Base-by-base conservation (phyloP, 2,113 vertebrate species). In the Oostethus manadensis region DNA sequence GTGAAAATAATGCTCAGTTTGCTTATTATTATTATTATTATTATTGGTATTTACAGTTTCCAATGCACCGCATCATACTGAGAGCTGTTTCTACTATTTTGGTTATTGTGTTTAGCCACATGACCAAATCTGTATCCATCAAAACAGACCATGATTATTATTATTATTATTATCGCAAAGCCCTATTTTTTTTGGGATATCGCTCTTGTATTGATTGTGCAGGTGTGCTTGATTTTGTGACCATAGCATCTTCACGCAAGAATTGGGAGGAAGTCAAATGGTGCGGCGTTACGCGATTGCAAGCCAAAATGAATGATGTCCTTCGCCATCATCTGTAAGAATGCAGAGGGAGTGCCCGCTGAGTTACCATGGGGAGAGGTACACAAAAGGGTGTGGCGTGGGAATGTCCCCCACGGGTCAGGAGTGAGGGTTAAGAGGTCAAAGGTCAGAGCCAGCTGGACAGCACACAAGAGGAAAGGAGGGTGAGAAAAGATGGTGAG, bases 381-480 rank as follows among this genome's bases (percentile, higher is more conserved):
- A 66, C 79, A 91, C 86, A 91, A 91, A 88, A 90, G 88, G 88
- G 88, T 87, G 88, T 90, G 88, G 87, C 89, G 89, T 91, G 90
- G 90, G 89, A 91, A 91, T 84, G 82, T 81, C 81, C 79, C 68
- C 33, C 56, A 42, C 65, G 68, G 88, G 89, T 91, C 87, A 90
- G 88, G 87, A 89, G 88, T 90, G 78, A 89, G 86, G 86, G 80
- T 83, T 62, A 83, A 65, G 47, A 70, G 81, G 86, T 85, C 86
- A 81, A 66, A 79, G 86, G 87, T 88, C 86, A 83, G 83, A 79
- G 80, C 62, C 87, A 91, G 89, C 88, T 90, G 90, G 89, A 88
- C 89, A 89, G 87, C 86, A 86, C 82, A 89, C 76, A 90, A 88
- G 89, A 86, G 85, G 72, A 79, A 78, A 82, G 42, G 79, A 84